These are phyloP conservation scores for Etia nguti DNA, from an alignment of 2,113 vertebrate species.

Conservation along the genomic window DNA sequence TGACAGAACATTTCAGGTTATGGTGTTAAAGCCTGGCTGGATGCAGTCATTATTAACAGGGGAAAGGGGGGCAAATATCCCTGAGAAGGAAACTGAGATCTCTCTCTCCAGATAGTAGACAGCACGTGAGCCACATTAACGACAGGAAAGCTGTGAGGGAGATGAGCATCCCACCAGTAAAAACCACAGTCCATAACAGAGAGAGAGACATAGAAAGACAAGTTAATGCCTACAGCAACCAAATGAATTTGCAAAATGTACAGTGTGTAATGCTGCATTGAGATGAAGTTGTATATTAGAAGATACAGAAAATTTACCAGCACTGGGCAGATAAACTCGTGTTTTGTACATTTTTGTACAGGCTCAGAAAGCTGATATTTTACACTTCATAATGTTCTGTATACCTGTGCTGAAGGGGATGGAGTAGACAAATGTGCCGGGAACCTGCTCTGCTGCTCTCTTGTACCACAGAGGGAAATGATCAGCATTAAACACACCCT, in stretches of 20 bases:
- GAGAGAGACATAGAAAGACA: not conserved
- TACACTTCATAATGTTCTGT: not conserved
- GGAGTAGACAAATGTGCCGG: conserved; percentile 94
- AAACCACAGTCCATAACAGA: conserved; percentile 30
- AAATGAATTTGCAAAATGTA: not conserved
- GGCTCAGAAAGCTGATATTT: not conserved
- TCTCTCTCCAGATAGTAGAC: not conserved
- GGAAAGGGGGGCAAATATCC: conserved; percentile 25
- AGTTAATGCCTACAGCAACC: not conserved
- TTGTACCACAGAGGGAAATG: conserved; percentile 98
- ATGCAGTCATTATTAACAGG: conserved; percentile 16
- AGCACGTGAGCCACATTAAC: conserved; percentile 9
- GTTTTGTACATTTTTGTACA: not conserved
- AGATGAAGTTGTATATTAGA: not conserved
- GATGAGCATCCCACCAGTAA: conserved; percentile 31
- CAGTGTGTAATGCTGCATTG: not conserved
- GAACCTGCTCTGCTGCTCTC: conserved; percentile 93
- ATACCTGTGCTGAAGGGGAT: conserved; percentile 93
- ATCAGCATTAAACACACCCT: conserved; percentile 96
- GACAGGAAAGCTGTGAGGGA: not conserved
- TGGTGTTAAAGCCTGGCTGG: conserved; percentile 2
- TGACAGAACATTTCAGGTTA: conserved; percentile 20
- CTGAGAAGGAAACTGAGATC: not conserved
- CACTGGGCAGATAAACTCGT: not conserved
- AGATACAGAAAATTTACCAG: not conserved